phyloP scores from a whole-genome alignment of 2,797 vertebrate species.

The Rhincodon typus region DNA sequence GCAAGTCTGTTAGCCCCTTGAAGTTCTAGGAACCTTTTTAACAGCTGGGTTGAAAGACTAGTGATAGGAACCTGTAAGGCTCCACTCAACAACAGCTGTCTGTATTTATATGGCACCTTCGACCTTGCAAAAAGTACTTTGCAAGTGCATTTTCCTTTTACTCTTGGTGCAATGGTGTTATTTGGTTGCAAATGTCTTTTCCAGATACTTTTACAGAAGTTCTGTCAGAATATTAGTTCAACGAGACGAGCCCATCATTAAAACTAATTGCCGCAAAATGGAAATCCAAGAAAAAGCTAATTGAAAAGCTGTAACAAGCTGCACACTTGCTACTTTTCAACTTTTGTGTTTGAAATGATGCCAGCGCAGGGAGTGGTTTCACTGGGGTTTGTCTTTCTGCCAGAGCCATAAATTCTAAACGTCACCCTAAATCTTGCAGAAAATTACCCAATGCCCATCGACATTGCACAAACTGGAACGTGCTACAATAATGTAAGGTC shows the following conservation, averaged over 20 bases:
- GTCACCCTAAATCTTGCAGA: not conserved
- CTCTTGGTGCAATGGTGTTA: not conserved
- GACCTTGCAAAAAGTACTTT: not conserved
- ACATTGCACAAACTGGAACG: not conserved
- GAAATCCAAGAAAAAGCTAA: not conserved
- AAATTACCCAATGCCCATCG: not conserved
- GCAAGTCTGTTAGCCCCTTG: not conserved
- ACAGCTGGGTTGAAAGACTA: not conserved
- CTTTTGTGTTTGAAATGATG: not conserved
- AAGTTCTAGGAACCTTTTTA: not conserved
- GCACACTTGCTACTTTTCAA: not conserved
- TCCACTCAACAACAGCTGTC: not conserved
- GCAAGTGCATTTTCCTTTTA: not conserved
- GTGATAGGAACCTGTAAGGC: not conserved
- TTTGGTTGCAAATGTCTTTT: not conserved
- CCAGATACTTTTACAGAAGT: not conserved
- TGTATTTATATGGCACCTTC: not conserved
- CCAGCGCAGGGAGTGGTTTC: not conserved
- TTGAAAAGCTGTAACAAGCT: not conserved
- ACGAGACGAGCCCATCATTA: not conserved
- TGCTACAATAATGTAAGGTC: not conserved
- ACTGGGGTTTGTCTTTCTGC: not conserved
- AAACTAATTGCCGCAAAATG: not conserved
- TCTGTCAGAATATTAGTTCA: not conserved
- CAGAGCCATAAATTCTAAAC: not conserved